These are phyloP conservation scores for Ricordea florida DNA, from an alignment of 92 coral and sea anemone species.

Conservation along the genomic window DNA sequence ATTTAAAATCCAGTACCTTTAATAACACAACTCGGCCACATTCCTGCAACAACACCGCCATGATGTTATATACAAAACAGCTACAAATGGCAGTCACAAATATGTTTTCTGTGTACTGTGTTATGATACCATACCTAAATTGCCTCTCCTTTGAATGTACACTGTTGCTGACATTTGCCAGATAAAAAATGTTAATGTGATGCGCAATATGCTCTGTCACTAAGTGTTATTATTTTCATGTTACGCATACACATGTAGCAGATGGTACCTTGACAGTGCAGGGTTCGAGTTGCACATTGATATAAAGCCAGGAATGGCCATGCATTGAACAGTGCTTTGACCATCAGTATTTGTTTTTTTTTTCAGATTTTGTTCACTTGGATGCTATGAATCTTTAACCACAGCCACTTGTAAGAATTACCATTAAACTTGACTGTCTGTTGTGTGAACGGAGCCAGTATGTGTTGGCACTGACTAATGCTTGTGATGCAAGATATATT, in stretches of 20 bases:
- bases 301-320: constrained; percentile 5
- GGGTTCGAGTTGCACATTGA: not conserved
- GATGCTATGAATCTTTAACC: not conserved
- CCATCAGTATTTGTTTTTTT: not conserved
- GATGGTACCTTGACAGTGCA: constrained; percentile 3
- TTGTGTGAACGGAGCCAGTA: not conserved
- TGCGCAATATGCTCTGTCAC: constrained; percentile 5
- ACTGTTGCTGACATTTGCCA: not conserved
- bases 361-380: not conserved
- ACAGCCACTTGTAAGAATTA: not conserved
- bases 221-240: not conserved
- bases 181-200: not conserved
- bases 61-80: not conserved
- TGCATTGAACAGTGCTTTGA: not conserved
- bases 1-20: no score
- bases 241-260: not conserved
- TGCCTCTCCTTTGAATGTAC: constrained; percentile 1
- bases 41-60: no score
- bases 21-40: no score
- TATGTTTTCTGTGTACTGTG: not conserved
- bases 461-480: not conserved
- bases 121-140: not conserved
- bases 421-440: not conserved
- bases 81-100: not conserved
- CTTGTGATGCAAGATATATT: no score